Conservation (phyloP, 2,888 invertebrate species). For the Drosophila merina region DNA sequence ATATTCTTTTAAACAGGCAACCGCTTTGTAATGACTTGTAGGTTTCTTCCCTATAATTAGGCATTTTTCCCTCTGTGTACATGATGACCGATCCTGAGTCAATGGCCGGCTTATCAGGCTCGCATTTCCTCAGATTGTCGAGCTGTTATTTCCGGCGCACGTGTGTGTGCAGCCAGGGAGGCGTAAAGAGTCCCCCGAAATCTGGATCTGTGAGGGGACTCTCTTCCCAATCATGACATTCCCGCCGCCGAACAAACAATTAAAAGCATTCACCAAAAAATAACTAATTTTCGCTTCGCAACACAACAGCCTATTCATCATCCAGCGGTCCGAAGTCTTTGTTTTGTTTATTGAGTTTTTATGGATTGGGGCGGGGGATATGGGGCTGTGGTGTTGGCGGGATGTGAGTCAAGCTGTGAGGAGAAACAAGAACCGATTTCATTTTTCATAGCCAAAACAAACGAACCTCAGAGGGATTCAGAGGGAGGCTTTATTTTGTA, state of each 20-base stretch:
- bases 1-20: neutral
- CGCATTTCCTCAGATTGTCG: slow-evolving; percentile 46
- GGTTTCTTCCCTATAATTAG: no score
- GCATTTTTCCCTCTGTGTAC: slow-evolving; percentile 15
- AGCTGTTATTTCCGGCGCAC: slow-evolving; percentile 66
- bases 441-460: slow-evolving; percentile 47
- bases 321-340: slow-evolving; percentile 52
- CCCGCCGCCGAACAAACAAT: slow-evolving; percentile 56
- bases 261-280: slow-evolving; percentile 62
- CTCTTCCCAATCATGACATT: slow-evolving; percentile 28
- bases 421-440: slow-evolving; percentile 44
- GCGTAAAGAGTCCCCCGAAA: slow-evolving; percentile 47
- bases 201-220: slow-evolving; percentile 11
- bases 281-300: slow-evolving; percentile 55
- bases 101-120: slow-evolving; percentile 54
- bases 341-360: slow-evolving; percentile 55
- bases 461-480: slow-evolving; percentile 32
- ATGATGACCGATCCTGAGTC: slow-evolving; percentile 7
- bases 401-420: slow-evolving; percentile 38
- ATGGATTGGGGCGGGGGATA: neutral
- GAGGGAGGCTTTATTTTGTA: slow-evolving; percentile 48
- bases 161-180: slow-evolving; percentile 65
- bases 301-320: slow-evolving; percentile 41
- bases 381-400: slow-evolving; percentile 56
- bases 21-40: neutral